phyloP scores from a whole-genome alignment of 2,888 invertebrate genomes.

The Podotricha telesiphe region DNA sequence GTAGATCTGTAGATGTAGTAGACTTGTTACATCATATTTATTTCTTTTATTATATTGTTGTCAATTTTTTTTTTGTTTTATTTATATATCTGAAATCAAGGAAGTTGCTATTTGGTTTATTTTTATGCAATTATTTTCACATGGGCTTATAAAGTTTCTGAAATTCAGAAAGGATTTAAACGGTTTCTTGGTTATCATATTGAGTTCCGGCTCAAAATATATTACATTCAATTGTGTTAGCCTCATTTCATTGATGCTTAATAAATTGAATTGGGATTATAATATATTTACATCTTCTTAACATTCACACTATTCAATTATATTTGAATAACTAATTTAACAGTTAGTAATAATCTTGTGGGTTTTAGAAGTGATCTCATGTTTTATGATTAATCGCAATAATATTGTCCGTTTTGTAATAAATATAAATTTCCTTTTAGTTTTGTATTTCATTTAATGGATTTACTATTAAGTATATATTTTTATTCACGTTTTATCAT shows the following conservation, averaged over 20 bases:
- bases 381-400: slow-evolving; percentile 23
- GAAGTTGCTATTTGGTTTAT: neutral
- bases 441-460: no score
- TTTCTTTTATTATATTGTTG: slow-evolving; percentile 1
- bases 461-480: no score
- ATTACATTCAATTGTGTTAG: no score
- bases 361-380: slow-evolving; percentile 29
- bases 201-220: no score
- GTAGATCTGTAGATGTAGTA: slow-evolving; percentile 14
- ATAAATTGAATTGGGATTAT: no score
- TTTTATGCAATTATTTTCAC: neutral
- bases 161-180: no score
- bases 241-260: no score
- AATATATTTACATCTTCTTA: no score
- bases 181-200: no score
- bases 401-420: slow-evolving; percentile 3
- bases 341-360: neutral
- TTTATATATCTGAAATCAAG: neutral
- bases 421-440: slow-evolving; percentile 10
- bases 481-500: no score
- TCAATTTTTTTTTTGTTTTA: neutral
- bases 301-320: no score
- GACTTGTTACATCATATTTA: slow-evolving; percentile 3
- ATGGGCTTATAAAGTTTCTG: no score
- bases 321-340: neutral